These are phyloP conservation scores for Periphyllus acericola DNA, from an alignment of 2,888 invertebrate species.

Conservation along the genomic window DNA sequence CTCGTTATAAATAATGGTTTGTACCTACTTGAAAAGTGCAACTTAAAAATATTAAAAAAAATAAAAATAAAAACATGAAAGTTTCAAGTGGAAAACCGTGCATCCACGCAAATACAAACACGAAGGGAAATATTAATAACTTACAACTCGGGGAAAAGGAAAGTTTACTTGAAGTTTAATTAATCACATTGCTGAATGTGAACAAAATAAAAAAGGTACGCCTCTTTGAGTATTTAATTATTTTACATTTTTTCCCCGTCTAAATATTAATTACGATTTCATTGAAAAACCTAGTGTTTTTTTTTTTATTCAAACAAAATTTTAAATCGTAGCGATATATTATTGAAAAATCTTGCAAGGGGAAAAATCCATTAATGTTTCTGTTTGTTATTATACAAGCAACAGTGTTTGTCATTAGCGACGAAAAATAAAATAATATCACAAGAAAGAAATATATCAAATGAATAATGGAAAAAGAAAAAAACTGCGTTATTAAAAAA, in stretches of 20 bases:
- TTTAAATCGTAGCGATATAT: constrained; percentile 40
- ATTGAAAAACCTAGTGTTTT: constrained; percentile 32
- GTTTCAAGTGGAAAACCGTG: constrained; percentile 57
- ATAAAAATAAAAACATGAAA: constrained; percentile 40
- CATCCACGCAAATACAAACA: constrained; percentile 55
- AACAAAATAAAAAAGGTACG: constrained; percentile 47
- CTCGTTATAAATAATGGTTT: constrained; percentile 58
- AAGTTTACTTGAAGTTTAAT: constrained; percentile 60
- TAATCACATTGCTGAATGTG: constrained; percentile 57
- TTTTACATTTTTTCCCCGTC: constrained; percentile 43
- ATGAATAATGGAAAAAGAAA: constrained; percentile 54
- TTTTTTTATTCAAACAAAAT: constrained; percentile 23
- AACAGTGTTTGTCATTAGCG: constrained; percentile 51
- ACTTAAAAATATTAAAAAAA: constrained; percentile 35
- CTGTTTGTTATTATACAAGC: constrained; percentile 51
- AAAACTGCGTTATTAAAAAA: constrained; percentile 51
- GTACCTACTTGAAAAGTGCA: constrained; percentile 44
- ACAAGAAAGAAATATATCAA: constrained; percentile 29
- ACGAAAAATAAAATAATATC: constrained; percentile 20
- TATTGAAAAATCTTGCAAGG: constrained; percentile 38
- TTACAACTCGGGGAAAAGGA: constrained; percentile 44
- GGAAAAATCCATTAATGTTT: constrained; percentile 59
- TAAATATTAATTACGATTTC: constrained; percentile 59
- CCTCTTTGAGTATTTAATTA: constrained; percentile 51
- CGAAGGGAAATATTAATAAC: constrained; percentile 57